A percentile compares a stretch with the other conserved stretches of the same genome.
These are phyloP conservation scores for Chlorodrepanis virens DNA, from an alignment of 2,113 vertebrate species.

Conservation along the genomic window DNA sequence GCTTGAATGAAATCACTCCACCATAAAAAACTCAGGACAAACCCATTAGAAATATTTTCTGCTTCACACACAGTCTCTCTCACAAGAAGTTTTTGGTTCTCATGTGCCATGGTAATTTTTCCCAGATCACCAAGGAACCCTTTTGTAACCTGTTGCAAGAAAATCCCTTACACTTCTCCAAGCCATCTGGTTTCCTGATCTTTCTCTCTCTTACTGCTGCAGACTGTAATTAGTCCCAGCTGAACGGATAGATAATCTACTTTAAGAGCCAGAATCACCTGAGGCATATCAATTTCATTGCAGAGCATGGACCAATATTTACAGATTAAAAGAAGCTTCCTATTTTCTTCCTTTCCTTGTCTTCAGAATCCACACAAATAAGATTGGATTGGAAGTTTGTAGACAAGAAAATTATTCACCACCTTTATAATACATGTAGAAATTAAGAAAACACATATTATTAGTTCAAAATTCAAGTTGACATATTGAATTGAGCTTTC, in stretches of 20 bases:
- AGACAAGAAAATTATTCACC: not conserved
- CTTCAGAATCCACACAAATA: not conserved
- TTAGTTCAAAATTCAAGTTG: not conserved
- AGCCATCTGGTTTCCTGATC: slow-evolving; percentile 12
- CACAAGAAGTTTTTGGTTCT: not conserved
- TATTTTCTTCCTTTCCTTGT: not conserved
- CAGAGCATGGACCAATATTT: not conserved
- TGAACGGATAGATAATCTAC: slow-evolving; percentile 5
- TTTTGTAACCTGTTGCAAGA: not conserved
- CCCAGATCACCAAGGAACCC: not conserved
- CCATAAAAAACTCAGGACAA: not conserved
- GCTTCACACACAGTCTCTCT: not conserved
- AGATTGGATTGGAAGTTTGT: not conserved
- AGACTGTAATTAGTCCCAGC: slow-evolving; percentile 35
- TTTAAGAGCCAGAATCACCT: not conserved
- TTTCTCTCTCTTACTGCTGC: not conserved
- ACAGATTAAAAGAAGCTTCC: not conserved
- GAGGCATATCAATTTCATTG: not conserved
- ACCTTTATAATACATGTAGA: not conserved
- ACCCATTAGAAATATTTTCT: not conserved
- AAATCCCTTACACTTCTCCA: not conserved
- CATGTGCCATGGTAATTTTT: not conserved
- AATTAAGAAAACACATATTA: not conserved
- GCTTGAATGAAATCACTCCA: not conserved
- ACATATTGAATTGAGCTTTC: not conserved